phyloP scores from a whole-genome alignment of 2,113 vertebrate species.

The Bos indicus region DNA sequence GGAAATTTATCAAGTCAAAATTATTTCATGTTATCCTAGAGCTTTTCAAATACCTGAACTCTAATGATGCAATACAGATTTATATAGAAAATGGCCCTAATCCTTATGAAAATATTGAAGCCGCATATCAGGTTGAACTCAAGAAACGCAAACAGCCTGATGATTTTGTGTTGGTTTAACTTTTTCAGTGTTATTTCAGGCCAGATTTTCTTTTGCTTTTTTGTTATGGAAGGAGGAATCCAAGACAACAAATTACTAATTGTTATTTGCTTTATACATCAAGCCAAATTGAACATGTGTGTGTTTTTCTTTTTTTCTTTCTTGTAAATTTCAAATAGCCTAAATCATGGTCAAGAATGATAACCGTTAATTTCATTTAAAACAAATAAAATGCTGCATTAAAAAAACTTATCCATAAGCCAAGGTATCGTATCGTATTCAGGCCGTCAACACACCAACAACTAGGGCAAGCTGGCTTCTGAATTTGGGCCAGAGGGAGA shows the following conservation, averaged over 20 bases:
- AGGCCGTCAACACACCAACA: neutral
- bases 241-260: slow-evolving; percentile 22
- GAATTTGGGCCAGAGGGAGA: no score
- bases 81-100: slow-evolving; percentile 27
- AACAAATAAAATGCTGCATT: neutral
- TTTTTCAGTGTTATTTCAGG: slow-evolving; percentile 39
- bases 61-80: neutral
- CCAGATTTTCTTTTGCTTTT: slow-evolving; percentile 18
- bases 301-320: slow-evolving; percentile 48
- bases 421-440: neutral
- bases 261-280: neutral
- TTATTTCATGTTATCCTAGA: neutral
- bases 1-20: slow-evolving; percentile 27
- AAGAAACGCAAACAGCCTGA: slow-evolving; percentile 44
- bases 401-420: neutral
- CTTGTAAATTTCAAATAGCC: slow-evolving; percentile 46
- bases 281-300: slow-evolving; percentile 35
- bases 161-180: slow-evolving; percentile 17
- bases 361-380: neutral
- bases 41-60: slow-evolving; percentile 11
- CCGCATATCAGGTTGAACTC: neutral
- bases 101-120: slow-evolving; percentile 45
- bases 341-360: neutral
- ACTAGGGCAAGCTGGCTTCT: neutral
- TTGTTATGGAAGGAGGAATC: neutral